These are phyloP conservation scores for Peromyscus attwateri DNA, from an alignment of 2,797 vertebrate genomes.

Conservation along the genomic window DNA sequence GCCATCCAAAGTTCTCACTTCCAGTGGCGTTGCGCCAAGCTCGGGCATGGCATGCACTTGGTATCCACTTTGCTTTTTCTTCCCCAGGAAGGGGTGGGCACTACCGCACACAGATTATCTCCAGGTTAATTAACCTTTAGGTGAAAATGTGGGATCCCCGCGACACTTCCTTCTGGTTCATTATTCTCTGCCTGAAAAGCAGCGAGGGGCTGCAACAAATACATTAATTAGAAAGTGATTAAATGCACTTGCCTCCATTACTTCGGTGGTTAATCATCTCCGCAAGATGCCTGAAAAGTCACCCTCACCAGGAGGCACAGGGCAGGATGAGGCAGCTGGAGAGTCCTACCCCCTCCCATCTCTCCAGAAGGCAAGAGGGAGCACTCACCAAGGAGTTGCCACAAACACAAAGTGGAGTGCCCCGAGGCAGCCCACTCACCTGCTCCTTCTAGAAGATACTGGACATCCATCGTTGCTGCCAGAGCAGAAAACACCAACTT, in stretches of 20 bases:
- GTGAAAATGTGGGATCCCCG: slow-evolving; percentile 25
- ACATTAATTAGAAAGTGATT: slow-evolving; percentile 79
- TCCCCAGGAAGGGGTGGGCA: fast-evolving
- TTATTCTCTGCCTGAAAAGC: slow-evolving; percentile 62
- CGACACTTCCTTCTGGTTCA: slow-evolving; percentile 55
- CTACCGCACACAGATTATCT: not conserved
- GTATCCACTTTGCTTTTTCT: fast-evolving
- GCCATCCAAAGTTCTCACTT: not conserved
- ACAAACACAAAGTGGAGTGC: not conserved
- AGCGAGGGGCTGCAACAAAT: slow-evolving; percentile 67
- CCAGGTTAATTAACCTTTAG: slow-evolving; percentile 78
- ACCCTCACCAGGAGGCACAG: not conserved
- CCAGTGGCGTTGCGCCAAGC: not conserved
- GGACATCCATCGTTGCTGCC: fast-evolving
- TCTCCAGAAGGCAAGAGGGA: not conserved
- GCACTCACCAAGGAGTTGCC: not conserved
- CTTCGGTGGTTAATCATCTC: slow-evolving; percentile 66
- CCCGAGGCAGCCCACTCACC: fast-evolving
- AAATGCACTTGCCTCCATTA: slow-evolving; percentile 63
- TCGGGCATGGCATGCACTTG: fast-evolving
- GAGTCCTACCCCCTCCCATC: not conserved
- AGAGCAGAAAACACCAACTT: not conserved
- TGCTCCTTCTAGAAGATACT: not conserved
- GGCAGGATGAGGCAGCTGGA: not conserved
- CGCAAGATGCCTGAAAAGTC: slow-evolving; percentile 60